Evolutionary conservation across 2,888 invertebrate genomes (phyloP), one percentile per base, ranked within the genome.

Genomic region (Apodemia duryi): DNA sequence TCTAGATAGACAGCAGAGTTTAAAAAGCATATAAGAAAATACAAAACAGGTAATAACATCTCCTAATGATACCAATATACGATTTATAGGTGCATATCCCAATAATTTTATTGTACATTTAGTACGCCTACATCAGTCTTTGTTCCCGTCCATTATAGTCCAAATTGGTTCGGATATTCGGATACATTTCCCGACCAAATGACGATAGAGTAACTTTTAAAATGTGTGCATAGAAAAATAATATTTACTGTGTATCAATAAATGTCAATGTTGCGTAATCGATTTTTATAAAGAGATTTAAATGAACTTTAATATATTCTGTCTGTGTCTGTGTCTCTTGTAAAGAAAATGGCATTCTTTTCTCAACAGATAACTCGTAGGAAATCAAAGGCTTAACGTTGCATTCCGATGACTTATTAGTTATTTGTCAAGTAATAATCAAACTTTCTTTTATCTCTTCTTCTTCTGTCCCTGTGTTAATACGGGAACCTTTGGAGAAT

Each of bases 61-160:
- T 57, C 32, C 29, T 3, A 13, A 13, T 13, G 32, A 57, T 57
- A 11, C 13, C 57, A 11, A 57, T 57, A 57, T 57, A 57, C 57
- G 57, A 57, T 57, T 57, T 57, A 57, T 57, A 57, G 32, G 32
- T 57, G 57, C 57, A 57, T 32, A 32, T 57, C 13, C 57, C 57
- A 57, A 83, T 83, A 80, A 82, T 82, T 81, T 84, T 81, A 83
- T 81, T 81, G 81, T 77, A 69, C 77, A 76, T 72, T 76, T 73
- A 75, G 72, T 65, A 71, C 77, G 75, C 78, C 78, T 76, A 77
- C 77, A 71, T 69, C 68, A 67, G 70, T 70, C 75, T 75, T 74
- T 75, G 75, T 75, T 73, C 73, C 72, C 66, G 69, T 43, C 69
- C 67, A 66, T 73, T 74, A 74, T 68, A 72, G 75, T 71, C 71